Conservation (phyloP, 2,888 invertebrate species). For the Stenoptilia bipunctidactyla region DNA sequence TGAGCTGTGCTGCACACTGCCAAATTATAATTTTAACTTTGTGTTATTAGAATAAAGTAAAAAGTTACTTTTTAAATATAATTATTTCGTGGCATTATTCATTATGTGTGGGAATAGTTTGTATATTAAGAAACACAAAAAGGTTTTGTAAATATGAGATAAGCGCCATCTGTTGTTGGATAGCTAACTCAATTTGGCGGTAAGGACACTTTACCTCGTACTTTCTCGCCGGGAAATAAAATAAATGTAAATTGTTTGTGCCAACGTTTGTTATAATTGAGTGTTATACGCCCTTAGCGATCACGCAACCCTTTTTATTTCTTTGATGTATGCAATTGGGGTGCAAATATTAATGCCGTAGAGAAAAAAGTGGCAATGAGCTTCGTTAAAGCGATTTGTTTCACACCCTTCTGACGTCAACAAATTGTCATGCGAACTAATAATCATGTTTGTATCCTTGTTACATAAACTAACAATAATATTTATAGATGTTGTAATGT, state of each 20-base stretch:
- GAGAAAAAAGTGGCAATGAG: slow-evolving; percentile 52
- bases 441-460: slow-evolving; percentile 50
- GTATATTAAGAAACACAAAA: slow-evolving; percentile 29
- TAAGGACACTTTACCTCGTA: slow-evolving; percentile 8
- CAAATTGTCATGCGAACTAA: slow-evolving; percentile 48
- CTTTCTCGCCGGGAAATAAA: slow-evolving; percentile 23
- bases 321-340: slow-evolving; percentile 65
- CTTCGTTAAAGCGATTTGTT: slow-evolving; percentile 61
- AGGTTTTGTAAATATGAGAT: slow-evolving; percentile 40
- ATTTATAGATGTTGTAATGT: slow-evolving; percentile 35
- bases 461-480: slow-evolving; percentile 40
- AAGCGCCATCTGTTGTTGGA: slow-evolving; percentile 60
- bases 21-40: slow-evolving; percentile 12
- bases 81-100: slow-evolving; percentile 27
- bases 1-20: slow-evolving; percentile 30
- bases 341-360: slow-evolving; percentile 60
- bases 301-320: slow-evolving; percentile 50
- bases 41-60: background rate
- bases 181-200: slow-evolving; percentile 22
- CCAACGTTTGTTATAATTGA: slow-evolving; percentile 65
- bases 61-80: slow-evolving; percentile 12
- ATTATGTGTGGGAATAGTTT: slow-evolving; percentile 38
- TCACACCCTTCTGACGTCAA: slow-evolving; percentile 40
- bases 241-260: slow-evolving; percentile 60
- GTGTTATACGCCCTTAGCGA: slow-evolving; percentile 55